phyloP scores from a whole-genome alignment of 2,113 vertebrate species.

The Galemys pyrenaicus region DNA sequence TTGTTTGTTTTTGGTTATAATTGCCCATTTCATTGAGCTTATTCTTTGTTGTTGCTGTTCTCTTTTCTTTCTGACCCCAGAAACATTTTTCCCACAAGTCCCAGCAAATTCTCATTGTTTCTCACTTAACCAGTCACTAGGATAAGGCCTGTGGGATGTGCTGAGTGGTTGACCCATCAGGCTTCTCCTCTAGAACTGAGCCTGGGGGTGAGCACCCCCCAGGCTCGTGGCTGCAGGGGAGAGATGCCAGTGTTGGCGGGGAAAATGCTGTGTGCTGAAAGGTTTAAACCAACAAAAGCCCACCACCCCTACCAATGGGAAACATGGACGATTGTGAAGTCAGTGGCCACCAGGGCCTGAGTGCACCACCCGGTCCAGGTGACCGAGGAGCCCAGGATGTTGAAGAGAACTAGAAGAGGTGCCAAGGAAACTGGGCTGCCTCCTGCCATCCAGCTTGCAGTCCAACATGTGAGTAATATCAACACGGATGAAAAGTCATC shows the following conservation, averaged over 20 bases:
- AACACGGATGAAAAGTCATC: conserved; percentile 25
- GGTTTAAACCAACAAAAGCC: not conserved
- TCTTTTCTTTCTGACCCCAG: conserved; percentile 1
- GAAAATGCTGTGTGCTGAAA: not conserved
- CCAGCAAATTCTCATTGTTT: not conserved
- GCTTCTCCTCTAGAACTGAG: not conserved
- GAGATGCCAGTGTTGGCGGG: not conserved
- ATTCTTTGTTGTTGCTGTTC: too few relatives aligned
- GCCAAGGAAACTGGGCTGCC: not conserved
- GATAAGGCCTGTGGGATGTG: not conserved
- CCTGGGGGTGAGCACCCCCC: not conserved
- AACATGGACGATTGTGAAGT: conserved; percentile 73
- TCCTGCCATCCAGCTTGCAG: not conserved
- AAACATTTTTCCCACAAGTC: not conserved
- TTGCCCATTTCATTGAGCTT: too few relatives aligned
- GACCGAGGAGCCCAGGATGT: conserved; percentile 21
- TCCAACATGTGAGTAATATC: conserved; percentile 66
- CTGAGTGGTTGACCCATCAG: not conserved
- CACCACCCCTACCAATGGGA: conserved; percentile 36
- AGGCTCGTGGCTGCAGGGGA: fast-evolving
- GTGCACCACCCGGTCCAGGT: not conserved
- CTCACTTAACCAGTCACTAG: not conserved
- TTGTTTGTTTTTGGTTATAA: too few relatives aligned
- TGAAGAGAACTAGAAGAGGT: conserved; percentile 25
- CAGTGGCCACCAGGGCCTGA: conserved; percentile 42